A percentile compares a stretch with the other conserved stretches of the same genome.
These are phyloP conservation scores for Arizona elegans DNA, from an alignment of 2,113 vertebrate genomes.

Conservation along the genomic window DNA sequence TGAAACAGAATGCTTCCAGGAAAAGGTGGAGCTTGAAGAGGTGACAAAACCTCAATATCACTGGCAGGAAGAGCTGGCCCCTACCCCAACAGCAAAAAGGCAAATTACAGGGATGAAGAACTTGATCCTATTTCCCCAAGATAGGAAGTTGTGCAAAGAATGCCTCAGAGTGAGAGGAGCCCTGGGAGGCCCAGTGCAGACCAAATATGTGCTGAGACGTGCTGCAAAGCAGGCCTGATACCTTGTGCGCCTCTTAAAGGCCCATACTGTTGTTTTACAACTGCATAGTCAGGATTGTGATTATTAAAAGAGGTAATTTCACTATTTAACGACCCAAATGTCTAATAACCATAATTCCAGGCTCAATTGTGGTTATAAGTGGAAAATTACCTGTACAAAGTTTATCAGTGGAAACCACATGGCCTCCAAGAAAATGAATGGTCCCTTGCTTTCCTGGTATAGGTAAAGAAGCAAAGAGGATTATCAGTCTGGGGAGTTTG, in stretches of 20 bases:
- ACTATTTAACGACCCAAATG: background rate
- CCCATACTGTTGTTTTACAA: background rate
- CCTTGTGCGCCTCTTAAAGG: background rate
- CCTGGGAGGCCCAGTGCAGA: background rate
- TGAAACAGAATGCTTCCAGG: conserved; percentile 59
- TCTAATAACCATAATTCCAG: background rate
- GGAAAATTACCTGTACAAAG: background rate
- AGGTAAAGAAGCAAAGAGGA: background rate
- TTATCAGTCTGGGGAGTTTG: background rate
- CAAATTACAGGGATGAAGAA: conserved; percentile 78
- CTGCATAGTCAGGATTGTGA: background rate
- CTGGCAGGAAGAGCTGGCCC: conserved; percentile 78
- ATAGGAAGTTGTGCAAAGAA: background rate
- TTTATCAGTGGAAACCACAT: background rate
- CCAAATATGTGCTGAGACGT: background rate
- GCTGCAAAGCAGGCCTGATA: background rate
- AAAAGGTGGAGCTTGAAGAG: conserved; percentile 64
- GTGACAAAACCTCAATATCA: conserved; percentile 69
- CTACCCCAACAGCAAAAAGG: conserved; percentile 79
- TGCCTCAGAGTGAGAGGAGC: background rate
- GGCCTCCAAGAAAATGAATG: background rate
- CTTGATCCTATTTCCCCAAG: conserved; percentile 78
- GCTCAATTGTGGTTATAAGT: background rate
- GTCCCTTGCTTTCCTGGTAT: background rate
- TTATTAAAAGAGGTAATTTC: background rate